Evolutionary conservation across 1,140 invertebrate species (phyloP), one percentile per base, ranked within the genome.

Genomic region (Euwallacea similis): DNA sequence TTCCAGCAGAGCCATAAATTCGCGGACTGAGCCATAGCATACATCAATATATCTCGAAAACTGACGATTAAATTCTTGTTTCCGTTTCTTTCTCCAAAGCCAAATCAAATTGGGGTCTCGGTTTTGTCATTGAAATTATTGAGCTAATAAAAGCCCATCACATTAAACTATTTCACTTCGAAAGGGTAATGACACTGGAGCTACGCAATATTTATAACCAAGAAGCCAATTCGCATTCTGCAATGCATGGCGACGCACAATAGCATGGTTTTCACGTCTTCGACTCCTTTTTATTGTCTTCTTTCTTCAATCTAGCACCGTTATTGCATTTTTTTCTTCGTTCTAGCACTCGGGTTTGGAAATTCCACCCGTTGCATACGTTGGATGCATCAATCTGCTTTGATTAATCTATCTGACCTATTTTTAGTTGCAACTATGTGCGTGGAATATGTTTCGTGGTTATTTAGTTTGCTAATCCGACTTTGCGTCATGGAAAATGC

Each of bases 1-100:
- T 33, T 33, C 69, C 70, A 74, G 73, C 74, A 77, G 10, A 58
- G 63, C 66, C 43, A 41, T 66, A 72, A 72, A 66, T 72, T 72
- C n/a, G 41, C 55, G 7, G 15, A 2, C 21, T 33, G 21, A 33
- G 21, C 21, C 1, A 33, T 33, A 33, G 21, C 21, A 33, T 33
- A 33, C 21, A 33, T 33, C 21, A 33, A 33, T 33, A 33, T 33
- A 33, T 33, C 21, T 33, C 21, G 21, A 33, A 33, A 33, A 33
- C 21, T 33, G 21, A 33, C 1, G 21, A 33, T 33, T 1, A 33
- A 33, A 33, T 33, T 33, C 21, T 33, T 33, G 1, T 33, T 33
- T 33, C 21, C 21, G 21, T 33, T 33, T 33, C 21, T 33, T 33
- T 33, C 21, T 33, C 1, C 21, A 33, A 33, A 33, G 21, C 21